Conservation (phyloP, 2,797 vertebrate genomes). For the Babyrousa celebensis region DNA sequence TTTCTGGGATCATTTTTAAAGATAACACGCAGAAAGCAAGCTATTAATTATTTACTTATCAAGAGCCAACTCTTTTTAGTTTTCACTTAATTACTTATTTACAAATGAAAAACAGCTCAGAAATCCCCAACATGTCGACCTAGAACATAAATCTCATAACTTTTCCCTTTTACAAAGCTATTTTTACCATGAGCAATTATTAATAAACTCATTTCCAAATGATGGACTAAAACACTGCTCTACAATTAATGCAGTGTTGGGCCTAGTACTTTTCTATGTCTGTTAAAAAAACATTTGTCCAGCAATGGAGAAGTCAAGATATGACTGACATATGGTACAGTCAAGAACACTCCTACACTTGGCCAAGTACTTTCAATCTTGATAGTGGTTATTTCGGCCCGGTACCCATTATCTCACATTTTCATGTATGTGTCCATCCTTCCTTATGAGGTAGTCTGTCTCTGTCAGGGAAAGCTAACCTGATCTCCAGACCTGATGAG, state of each 20-base stretch:
- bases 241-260: neutral
- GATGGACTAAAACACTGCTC: neutral
- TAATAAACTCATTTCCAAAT: constrained; percentile 17
- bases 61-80: neutral
- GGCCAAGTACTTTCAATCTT: neutral
- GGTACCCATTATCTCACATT: neutral
- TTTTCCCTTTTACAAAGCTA: constrained; percentile 46
- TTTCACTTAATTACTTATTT: constrained; percentile 69
- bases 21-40: neutral
- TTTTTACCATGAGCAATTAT: constrained; percentile 73
- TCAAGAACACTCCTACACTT: neutral
- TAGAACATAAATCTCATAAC: constrained; percentile 63
- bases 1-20: constrained; percentile 40
- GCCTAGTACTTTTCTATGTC: constrained; percentile 35
- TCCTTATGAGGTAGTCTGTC: neutral
- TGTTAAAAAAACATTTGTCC: constrained; percentile 41
- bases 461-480: neutral
- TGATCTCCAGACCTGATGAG: neutral
- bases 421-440: neutral
- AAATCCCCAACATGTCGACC: constrained; percentile 64
- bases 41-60: constrained; percentile 66
- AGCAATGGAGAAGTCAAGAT: neutral
- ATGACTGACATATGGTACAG: rapidly evolving
- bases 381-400: neutral
- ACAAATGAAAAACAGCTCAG: constrained; percentile 62